A percentile compares a stretch with the other conserved stretches of the same genome.
Evolutionary conservation across 2,888 invertebrate species (phyloP).

Genomic region (Galeruca laticollis): DNA sequence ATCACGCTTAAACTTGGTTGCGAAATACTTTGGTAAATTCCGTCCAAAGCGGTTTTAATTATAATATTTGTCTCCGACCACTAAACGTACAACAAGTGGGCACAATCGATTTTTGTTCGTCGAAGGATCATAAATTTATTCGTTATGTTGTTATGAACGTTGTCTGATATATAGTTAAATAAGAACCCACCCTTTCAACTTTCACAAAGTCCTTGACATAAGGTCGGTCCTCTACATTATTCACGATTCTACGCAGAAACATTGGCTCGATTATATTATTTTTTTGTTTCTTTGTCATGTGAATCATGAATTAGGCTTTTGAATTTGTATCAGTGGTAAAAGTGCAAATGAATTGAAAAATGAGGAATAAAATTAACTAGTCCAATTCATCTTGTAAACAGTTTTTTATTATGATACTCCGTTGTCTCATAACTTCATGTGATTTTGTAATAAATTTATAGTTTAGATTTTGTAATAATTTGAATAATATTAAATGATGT

Average conservation of each 20-base stretch:
- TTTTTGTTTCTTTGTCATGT: not conserved
- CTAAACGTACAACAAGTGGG: too few relatives aligned
- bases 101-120: too few relatives aligned
- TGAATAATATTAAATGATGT: not conserved
- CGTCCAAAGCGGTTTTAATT: not conserved
- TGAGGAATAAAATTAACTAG: slow-evolving; percentile 13
- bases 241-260: slow-evolving; percentile 13
- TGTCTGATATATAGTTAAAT: not conserved
- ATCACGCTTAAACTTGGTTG: not conserved
- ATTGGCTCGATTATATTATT: slow-evolving; percentile 19
- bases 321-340: not conserved
- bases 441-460: not conserved
- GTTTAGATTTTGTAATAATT: too few relatives aligned
- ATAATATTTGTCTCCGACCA: not conserved
- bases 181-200: not conserved
- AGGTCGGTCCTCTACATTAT: slow-evolving; percentile 6
- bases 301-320: slow-evolving; percentile 10
- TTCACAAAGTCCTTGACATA: not conserved
- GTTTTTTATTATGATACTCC: not conserved
- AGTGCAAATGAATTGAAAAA: not conserved
- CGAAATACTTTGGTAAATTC: not conserved
- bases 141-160: not conserved
- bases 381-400: slow-evolving; percentile 5
- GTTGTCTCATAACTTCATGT: not conserved
- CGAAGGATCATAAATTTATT: not conserved